These are phyloP conservation scores for Takifugu rubripes DNA, from an alignment of 2,797 vertebrate species.

Conservation along the genomic window DNA sequence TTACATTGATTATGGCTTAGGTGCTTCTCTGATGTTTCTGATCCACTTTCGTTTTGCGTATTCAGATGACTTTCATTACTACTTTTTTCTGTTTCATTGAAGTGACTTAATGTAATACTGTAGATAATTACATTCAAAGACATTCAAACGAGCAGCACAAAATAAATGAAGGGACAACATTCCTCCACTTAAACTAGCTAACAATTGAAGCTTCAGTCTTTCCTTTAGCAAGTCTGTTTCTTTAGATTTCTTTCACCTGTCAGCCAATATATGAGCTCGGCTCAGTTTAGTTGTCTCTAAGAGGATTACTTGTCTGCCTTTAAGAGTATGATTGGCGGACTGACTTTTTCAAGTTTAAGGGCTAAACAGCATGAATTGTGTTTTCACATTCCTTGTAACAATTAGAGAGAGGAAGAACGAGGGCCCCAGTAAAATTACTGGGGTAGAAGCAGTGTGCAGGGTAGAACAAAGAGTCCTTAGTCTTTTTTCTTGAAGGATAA, in stretches of 20 bases:
- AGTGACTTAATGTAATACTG: background rate
- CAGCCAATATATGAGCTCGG: constrained; percentile 14
- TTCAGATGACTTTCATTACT: too few species aligned
- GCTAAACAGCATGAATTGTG: constrained; percentile 10
- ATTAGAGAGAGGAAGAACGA: constrained; percentile 17
- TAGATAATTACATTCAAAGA: background rate
- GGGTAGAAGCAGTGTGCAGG: constrained; percentile 14
- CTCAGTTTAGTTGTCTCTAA: constrained; percentile 37
- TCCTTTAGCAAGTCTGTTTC: background rate
- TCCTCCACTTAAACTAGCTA: too few species aligned
- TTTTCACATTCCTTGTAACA: constrained; percentile 36
- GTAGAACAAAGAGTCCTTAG: constrained; percentile 14
- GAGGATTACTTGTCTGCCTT: constrained; percentile 40
- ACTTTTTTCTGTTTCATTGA: too few species aligned
- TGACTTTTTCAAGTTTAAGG: constrained; percentile 17
- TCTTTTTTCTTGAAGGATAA: constrained; percentile 16
- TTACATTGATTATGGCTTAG: too few species aligned
- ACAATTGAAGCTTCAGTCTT: too few species aligned
- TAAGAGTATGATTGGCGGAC: constrained; percentile 27
- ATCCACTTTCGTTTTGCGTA: too few species aligned
- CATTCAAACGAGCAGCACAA: too few species aligned
- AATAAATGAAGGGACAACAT: too few species aligned
- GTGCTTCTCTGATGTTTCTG: too few species aligned
- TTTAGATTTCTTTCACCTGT: constrained; percentile 7
- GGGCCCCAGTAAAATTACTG: constrained; percentile 26